Evolutionary conservation across 2,888 invertebrate genomes (phyloP).

Genomic region (Trachelus tabidus): DNA sequence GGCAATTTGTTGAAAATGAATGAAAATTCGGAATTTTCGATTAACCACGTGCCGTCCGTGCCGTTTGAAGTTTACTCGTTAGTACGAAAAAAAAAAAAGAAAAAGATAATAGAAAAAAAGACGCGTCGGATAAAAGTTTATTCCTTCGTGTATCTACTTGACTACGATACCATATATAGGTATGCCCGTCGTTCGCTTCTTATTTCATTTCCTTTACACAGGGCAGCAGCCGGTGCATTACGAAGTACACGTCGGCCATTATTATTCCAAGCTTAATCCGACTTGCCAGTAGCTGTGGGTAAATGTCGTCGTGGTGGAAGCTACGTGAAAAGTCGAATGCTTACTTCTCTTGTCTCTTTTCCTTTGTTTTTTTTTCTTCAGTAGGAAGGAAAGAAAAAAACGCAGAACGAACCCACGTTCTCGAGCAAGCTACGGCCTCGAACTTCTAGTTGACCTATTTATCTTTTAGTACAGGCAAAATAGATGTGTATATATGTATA

Average conservation of each 20-base stretch:
- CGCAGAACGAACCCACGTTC: neutral
- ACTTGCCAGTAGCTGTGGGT: neutral
- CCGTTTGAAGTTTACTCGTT: neutral
- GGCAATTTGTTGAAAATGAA: neutral
- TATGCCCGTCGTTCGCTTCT: neutral
- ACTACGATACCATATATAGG: neutral
- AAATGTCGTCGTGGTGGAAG: neutral
- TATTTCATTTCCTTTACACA: neutral
- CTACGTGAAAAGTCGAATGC: conserved; percentile 8
- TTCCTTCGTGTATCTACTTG: neutral
- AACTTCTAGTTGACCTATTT: neutral
- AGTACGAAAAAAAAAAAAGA: no score
- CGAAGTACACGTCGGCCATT: neutral
- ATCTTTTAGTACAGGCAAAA: neutral
- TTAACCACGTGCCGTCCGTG: neutral
- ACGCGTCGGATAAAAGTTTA: neutral
- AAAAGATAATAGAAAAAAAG: no score
- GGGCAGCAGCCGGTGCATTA: neutral
- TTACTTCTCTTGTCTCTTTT: neutral
- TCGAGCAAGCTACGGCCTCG: neutral
- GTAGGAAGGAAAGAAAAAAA: neutral
- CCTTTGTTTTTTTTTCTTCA: neutral
- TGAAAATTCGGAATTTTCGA: neutral
- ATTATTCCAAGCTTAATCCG: neutral
- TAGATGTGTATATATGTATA: neutral